Conservation (phyloP, 1,140 invertebrate species). For the Musca domestica region DNA sequence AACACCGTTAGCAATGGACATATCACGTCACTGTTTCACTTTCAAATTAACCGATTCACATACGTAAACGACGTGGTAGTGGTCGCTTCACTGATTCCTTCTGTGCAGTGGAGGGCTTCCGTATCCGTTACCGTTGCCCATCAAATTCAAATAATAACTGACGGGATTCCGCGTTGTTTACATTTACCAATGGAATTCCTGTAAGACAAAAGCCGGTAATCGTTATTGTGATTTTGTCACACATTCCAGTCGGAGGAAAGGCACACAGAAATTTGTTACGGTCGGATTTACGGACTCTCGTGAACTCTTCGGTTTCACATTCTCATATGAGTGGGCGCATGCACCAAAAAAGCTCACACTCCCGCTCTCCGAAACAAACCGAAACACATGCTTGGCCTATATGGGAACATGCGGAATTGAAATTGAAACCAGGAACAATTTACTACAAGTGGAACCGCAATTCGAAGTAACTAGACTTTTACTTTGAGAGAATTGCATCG, state of each 20-base stretch:
- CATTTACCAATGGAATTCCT: not conserved
- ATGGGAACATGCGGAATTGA: not conserved
- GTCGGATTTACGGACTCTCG: not conserved
- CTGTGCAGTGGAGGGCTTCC: not conserved
- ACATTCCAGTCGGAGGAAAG: not conserved
- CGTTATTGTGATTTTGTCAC: not conserved
- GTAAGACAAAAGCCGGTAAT: not conserved
- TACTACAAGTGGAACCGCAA: too few species aligned
- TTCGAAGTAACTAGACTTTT: too few species aligned
- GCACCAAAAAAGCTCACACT: not conserved
- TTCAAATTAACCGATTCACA: too few species aligned
- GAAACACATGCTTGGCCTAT: not conserved
- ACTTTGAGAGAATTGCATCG: too few species aligned
- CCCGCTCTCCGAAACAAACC: not conserved
- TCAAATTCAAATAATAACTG: constrained; percentile 8
- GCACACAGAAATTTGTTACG: not conserved
- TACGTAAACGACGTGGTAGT: too few species aligned
- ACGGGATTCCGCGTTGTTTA: not conserved
- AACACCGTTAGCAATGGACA: not conserved
- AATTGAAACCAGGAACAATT: too few species aligned
- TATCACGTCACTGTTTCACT: too few species aligned
- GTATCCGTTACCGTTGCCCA: constrained; percentile 4
- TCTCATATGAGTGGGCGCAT: too few species aligned
- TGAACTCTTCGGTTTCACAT: not conserved
- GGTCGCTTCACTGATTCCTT: too few species aligned